Base-by-base conservation (phyloP, 1,140 invertebrate genomes). In the Maconellicoccus hirsutus region DNA sequence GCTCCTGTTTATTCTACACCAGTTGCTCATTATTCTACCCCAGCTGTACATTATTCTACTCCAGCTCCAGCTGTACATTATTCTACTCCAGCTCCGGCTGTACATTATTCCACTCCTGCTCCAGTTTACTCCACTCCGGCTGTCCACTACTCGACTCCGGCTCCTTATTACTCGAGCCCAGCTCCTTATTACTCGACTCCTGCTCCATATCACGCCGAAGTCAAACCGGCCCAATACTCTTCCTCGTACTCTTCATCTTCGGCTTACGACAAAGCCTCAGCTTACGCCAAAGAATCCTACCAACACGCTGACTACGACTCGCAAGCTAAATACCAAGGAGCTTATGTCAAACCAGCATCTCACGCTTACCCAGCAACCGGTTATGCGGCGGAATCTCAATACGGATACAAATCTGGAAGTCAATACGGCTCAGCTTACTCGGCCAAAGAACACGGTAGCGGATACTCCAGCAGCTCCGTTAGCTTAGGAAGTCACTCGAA, bases 211-310 rank as follows among this genome's bases (percentile, higher is more conserved):
- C n/a, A 14, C 12, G 42, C 42, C n/a, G 42, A 52, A 52, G 42
- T 16, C 10, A 52, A 52, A 52, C 42, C 42, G n/a, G 42, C 42
- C n/a, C 42, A 52, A 16, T 52, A 52, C 42, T 52, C 42, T 19
- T 16, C 42, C 42, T 52, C 42, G 6, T 19, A 52, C 42, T 52
- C n/a, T 16, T 52, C 42, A 3, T 52, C 42, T 16, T 52, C 42
- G 4, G 42, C 42, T 16, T 52, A 52, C 42, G 42, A 19, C n/a
- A 52, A 52, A 52, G 42, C 42, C n/a, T 52, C 42, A 14, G 42
- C 42, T 52, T 52, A 52, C 42, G 42, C 42, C n/a, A 52, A 52
- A 52, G 42, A 52, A 52, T 52, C 42, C 12, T 52, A 52, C 42
- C 42, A 52, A 52, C 42, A 52, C 42, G 6, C 42, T 16, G 42